These are phyloP conservation scores for Drosophila longiperda DNA, from an alignment of 2,888 invertebrate genomes.

Conservation along the genomic window DNA sequence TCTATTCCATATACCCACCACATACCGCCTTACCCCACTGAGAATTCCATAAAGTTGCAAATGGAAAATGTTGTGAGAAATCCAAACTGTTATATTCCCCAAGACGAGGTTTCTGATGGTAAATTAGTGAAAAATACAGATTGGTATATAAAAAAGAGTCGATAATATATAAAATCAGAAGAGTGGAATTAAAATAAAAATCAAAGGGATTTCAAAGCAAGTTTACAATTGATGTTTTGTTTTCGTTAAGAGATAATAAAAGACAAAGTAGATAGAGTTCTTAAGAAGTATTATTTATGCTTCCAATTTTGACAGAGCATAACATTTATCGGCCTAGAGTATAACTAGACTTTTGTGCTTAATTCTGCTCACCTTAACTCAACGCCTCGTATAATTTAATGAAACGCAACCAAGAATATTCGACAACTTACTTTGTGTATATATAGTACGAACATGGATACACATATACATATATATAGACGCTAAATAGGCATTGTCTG, in stretches of 20 bases:
- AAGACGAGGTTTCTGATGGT: too few species aligned
- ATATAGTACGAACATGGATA: conserved; percentile 14
- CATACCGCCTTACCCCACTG: background rate
- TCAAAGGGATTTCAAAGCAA: background rate
- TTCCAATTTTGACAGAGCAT: background rate
- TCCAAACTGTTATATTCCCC: background rate
- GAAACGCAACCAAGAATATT: conserved; percentile 37
- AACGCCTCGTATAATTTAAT: conserved; percentile 75
- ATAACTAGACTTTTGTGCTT: conserved; percentile 1
- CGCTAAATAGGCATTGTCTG: conserved; percentile 28
- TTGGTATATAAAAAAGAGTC: background rate
- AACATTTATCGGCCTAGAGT: background rate
- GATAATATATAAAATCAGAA: background rate
- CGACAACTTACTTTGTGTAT: conserved; percentile 6
- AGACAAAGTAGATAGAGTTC: background rate
- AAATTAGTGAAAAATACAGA: background rate
- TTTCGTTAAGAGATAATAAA: background rate
- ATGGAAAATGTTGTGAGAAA: background rate
- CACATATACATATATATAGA: background rate
- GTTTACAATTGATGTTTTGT: background rate
- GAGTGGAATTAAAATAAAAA: background rate
- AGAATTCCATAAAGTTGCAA: conserved; percentile 24
- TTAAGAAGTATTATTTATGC: background rate
- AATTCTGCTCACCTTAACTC: conserved; percentile 63
- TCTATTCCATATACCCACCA: background rate